Evolutionary conservation across 1,140 invertebrate genomes (phyloP), one percentile per base, ranked within the genome.

Genomic region (Sesamia nonagrioides): DNA sequence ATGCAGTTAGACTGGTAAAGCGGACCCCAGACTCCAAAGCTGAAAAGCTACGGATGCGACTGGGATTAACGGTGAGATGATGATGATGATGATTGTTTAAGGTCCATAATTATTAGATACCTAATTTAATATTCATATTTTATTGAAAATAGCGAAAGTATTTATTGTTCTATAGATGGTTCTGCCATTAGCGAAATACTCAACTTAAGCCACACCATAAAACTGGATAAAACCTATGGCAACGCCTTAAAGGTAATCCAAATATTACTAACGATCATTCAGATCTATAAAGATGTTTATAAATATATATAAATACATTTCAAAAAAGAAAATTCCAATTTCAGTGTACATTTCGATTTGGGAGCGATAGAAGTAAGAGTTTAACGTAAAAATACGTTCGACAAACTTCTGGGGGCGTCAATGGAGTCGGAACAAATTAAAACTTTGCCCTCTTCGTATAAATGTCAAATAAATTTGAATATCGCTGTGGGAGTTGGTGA

Each of bases 401-500:
- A 40, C 15, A 48, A 75, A 75, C 73, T 75, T 75, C 42, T 56
- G 18, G 13, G 35, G 35, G 60, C 61, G 75, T 68, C 75, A 77
- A 77, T 77, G 75, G 61, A 68, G 17, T 68, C 45, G 75, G 75
- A 54, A 69, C 75, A 68, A 77, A 77, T 77, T 77, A 77, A 77
- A 77, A 77, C 40, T 77, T 77, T 77, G 9, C 73, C 75, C 45
- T 56, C 48, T 61, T 56, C 50, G 61, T 54, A 77, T 77, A 77
- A 77, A 77, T 77, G 75, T 77, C 75, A 77, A 77, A 77, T 77
- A 77, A 56, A 77, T 77, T 77, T 66, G 61, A 77, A 68, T 75
- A 61, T 77, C 50, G 61, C 27, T 76, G 4, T 56, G 75, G 37
- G 37, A 54, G 48, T 42, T n/a, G 6, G 40, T 63, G 56, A 75